phyloP scores from a whole-genome alignment of 1,140 invertebrate species.

The Eueides isabella region DNA sequence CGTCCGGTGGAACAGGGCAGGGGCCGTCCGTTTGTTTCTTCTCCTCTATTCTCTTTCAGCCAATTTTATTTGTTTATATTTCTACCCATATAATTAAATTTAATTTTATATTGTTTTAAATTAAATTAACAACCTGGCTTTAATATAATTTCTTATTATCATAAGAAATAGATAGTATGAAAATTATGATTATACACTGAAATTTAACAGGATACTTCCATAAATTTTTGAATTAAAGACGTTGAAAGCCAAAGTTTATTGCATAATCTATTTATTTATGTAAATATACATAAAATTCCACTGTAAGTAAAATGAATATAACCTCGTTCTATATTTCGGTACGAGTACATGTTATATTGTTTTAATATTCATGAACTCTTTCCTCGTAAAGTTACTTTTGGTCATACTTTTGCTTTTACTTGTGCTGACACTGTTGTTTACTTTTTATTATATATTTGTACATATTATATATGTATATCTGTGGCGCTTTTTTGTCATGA shows the following conservation, averaged over 20 bases:
- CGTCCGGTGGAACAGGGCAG: background rate
- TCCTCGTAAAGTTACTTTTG: background rate
- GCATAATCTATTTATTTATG: background rate
- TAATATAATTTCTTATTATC: no score
- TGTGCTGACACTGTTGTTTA: background rate
- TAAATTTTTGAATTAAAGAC: background rate
- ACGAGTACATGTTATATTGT: constrained; percentile 9
- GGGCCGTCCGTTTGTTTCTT: no score
- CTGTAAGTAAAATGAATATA: background rate
- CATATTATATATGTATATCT: background rate
- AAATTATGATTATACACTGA: no score
- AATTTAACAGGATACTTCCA: no score
- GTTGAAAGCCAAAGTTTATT: background rate
- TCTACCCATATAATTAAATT: no score
- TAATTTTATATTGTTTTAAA: no score
- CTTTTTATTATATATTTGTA: background rate
- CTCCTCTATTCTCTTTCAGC: no score
- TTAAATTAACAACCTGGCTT: no score
- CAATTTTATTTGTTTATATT: background rate
- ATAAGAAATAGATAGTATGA: no score
- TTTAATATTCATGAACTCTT: constrained; percentile 12
- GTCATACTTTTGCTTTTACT: constrained; percentile 8
- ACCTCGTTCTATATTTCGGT: background rate
- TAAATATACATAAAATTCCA: background rate
- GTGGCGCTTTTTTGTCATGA: background rate